Percentiles rank a stretch among this genome's conserved stretches.
Conservation (phyloP, 92 coral and sea anemone species). For the Epizoanthus fatuus region DNA sequence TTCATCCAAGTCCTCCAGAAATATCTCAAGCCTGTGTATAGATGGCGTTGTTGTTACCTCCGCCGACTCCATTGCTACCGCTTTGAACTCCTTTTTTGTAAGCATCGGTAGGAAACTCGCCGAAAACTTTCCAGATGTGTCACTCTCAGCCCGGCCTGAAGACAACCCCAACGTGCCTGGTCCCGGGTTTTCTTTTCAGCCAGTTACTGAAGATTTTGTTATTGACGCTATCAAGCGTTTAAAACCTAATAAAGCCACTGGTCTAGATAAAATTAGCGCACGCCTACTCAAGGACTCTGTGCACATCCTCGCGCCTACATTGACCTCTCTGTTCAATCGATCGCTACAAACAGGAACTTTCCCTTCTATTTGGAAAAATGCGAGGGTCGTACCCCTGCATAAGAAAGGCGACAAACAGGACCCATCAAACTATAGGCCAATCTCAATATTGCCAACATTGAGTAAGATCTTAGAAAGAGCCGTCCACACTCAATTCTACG, state of each 20-base stretch:
- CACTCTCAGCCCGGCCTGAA: neutral
- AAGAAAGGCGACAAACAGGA: constrained; percentile 53
- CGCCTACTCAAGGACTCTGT: constrained; percentile 45
- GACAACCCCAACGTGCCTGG: neutral
- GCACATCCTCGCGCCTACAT: constrained; percentile 4
- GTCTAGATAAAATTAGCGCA: constrained; percentile 20
- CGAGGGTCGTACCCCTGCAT: constrained; percentile 10
- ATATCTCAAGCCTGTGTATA: constrained; percentile 21
- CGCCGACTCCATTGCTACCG: constrained; percentile 45
- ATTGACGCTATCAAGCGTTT: constrained; percentile 45
- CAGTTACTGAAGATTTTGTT: neutral
- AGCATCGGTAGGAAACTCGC: constrained; percentile 55
- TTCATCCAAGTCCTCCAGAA: constrained; percentile 15
- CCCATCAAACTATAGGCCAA: constrained; percentile 47
- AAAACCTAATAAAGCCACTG: constrained; percentile 31
- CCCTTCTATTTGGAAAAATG: constrained; percentile 52
- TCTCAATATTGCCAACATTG: constrained; percentile 24
- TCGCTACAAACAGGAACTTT: constrained; percentile 28
- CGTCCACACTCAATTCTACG: constrained; percentile 30
- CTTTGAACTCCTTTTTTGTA: constrained; percentile 53
- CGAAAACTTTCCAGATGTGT: constrained; percentile 20
- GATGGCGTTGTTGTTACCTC: constrained; percentile 45
- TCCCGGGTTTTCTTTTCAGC: neutral
- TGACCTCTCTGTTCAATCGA: constrained; percentile 27
- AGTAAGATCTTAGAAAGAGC: constrained; percentile 32